Evolutionary conservation across 1,140 invertebrate species (phyloP).

Genomic region (Drosophila kohkoa): DNA sequence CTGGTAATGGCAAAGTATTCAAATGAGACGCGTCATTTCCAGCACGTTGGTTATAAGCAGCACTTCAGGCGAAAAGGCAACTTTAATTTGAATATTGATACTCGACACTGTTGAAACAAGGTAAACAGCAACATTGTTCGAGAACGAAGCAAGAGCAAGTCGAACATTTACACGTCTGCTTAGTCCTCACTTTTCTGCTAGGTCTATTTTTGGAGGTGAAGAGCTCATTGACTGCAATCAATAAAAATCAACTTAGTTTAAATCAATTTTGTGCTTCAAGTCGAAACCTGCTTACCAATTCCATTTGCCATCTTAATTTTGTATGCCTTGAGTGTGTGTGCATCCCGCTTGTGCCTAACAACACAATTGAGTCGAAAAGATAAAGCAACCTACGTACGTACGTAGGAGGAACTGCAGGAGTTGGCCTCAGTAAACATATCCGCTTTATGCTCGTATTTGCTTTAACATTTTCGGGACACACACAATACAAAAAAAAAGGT

Average conservation of each 20-base stretch:
- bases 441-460: constrained; percentile 26
- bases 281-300: constrained; percentile 27
- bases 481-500: constrained; percentile 4
- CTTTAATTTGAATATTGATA: constrained; percentile 48
- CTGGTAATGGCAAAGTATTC: constrained; percentile 33
- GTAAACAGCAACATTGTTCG: too few relatives aligned
- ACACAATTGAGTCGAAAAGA: constrained; percentile 9
- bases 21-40: constrained; percentile 68
- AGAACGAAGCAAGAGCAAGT: too few relatives aligned
- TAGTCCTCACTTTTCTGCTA: constrained; percentile 2
- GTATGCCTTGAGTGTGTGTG: constrained; percentile 16
- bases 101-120: background rate
- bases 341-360: background rate
- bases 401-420: constrained; percentile 12
- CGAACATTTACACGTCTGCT: background rate
- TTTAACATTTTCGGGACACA: constrained; percentile 31
- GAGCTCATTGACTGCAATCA: constrained; percentile 64
- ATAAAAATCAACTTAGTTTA: constrained; percentile 74
- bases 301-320: constrained; percentile 38
- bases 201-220: background rate
- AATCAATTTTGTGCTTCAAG: constrained; percentile 64
- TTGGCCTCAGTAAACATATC: constrained; percentile 33
- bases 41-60: constrained; percentile 26
- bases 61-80: constrained; percentile 35
- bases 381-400: too few relatives aligned